A percentile compares a stretch with the other conserved stretches of the same genome.
These are phyloP conservation scores for Meloe dianella DNA, from an alignment of 2,888 invertebrate species.

Conservation along the genomic window DNA sequence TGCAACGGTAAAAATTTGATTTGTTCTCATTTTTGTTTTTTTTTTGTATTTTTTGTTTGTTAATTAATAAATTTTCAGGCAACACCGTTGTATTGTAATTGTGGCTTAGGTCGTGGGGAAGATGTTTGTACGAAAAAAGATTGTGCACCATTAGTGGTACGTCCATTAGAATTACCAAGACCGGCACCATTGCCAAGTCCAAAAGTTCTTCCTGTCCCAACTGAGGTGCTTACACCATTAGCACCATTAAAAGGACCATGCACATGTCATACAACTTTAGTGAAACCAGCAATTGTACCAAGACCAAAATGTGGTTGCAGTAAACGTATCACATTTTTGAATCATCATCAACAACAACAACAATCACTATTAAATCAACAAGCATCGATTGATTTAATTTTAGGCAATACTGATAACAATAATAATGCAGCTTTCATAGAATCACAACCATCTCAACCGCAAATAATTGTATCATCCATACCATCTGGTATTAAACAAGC, in stretches of 20 bases:
- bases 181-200: conserved; percentile 22
- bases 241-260: conserved; percentile 50
- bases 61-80: not conserved
- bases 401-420: conserved; percentile 18
- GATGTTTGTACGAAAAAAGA: conserved; percentile 38
- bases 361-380: not conserved
- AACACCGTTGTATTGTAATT: conserved; percentile 28
- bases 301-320: conserved; percentile 46
- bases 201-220: conserved; percentile 15
- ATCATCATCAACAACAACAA: not conserved
- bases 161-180: conserved; percentile 49
- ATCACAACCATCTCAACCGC: conserved; percentile 5
- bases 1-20: not conserved
- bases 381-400: conserved; percentile 12
- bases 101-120: conserved; percentile 47
- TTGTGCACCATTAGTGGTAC: conserved; percentile 49
- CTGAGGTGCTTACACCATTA: conserved; percentile 3
- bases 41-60: not conserved
- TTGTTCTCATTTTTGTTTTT: too few species aligned
- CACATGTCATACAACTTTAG: conserved; percentile 49
- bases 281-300: conserved; percentile 53
- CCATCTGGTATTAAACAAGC: not conserved
- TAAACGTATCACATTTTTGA: conserved; percentile 20
- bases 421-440: conserved; percentile 1
- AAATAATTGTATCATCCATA: not conserved